Evolutionary conservation across 2,888 invertebrate species (phyloP).

Genomic region (Pegoplata infirma): DNA sequence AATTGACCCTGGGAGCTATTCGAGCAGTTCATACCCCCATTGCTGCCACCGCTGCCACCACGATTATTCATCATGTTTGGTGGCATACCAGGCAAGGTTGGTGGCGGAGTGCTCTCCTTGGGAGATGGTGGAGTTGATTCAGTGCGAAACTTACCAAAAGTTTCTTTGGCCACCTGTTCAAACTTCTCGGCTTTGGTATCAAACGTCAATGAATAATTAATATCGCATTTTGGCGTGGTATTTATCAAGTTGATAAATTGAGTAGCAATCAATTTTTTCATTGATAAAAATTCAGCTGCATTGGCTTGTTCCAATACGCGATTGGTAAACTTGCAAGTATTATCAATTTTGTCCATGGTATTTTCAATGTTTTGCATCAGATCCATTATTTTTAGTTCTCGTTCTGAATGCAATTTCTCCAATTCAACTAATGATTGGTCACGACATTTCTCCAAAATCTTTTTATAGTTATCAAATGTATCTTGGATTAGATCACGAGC

Average conservation of each 20-base stretch:
- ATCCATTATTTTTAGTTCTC: constrained; percentile 94
- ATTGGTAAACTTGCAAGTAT: constrained; percentile 90
- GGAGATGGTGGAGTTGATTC: constrained; percentile 79
- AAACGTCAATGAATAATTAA: constrained; percentile 89
- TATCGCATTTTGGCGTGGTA: constrained; percentile 89
- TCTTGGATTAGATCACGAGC: constrained; percentile 90
- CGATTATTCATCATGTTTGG: constrained; percentile 71
- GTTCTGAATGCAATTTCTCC: constrained; percentile 87
- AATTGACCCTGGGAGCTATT: constrained; percentile 72
- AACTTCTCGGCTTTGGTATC: constrained; percentile 89
- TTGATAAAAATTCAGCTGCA: constrained; percentile 89
- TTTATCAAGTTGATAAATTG: constrained; percentile 89
- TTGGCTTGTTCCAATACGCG: constrained; percentile 91
- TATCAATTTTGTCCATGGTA: constrained; percentile 89
- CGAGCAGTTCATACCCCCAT: constrained; percentile 67
- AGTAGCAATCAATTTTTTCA: constrained; percentile 87
- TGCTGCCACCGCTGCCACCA: constrained; percentile 48
- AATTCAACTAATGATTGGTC: constrained; percentile 87
- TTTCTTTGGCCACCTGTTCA: constrained; percentile 84
- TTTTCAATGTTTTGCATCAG: constrained; percentile 90
- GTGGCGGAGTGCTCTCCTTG: constrained; percentile 79
- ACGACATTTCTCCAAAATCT: constrained; percentile 88
- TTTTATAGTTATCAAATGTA: constrained; percentile 88
- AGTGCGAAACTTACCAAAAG: constrained; percentile 86
- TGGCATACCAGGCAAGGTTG: constrained; percentile 80